These are phyloP conservation scores for Gallinago jamesoni DNA, from an alignment of 2,113 vertebrate genomes.

Conservation along the genomic window DNA sequence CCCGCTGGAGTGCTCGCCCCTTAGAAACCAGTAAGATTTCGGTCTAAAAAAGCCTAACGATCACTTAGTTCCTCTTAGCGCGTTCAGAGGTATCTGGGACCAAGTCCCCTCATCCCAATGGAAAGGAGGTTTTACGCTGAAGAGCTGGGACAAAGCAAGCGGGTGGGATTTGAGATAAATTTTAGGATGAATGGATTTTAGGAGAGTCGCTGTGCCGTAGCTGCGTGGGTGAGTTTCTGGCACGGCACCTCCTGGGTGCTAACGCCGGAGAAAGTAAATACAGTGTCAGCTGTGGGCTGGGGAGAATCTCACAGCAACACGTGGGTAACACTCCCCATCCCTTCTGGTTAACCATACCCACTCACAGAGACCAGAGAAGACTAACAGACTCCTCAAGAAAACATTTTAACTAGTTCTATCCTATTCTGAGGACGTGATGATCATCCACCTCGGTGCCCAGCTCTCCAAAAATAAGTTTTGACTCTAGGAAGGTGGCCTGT, in stretches of 20 bases:
- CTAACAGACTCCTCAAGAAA: background rate
- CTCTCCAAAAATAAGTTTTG: background rate
- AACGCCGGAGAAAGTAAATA: background rate
- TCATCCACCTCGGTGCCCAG: accelerated
- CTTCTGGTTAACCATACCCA: background rate
- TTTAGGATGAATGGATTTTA: too few relatives aligned
- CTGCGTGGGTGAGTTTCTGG: background rate
- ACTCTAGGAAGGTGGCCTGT: background rate
- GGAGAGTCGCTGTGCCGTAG: background rate
- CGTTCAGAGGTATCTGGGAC: background rate
- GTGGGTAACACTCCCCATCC: background rate
- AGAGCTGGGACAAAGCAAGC: background rate
- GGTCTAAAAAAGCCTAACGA: background rate
- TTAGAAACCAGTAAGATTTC: accelerated
- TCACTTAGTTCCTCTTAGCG: accelerated
- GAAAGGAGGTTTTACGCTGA: background rate
- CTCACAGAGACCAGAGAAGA: background rate
- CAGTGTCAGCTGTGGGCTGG: background rate
- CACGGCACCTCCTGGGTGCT: background rate
- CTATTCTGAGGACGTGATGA: background rate
- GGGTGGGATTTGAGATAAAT: background rate
- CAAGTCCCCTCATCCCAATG: background rate
- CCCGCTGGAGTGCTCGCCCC: background rate
- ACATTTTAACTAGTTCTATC: background rate
- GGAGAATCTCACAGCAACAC: background rate